Percentiles rank a stretch among this genome's conserved stretches.
Conservation (phyloP, 2,888 invertebrate genomes). For the Cyaniris semiargus region DNA sequence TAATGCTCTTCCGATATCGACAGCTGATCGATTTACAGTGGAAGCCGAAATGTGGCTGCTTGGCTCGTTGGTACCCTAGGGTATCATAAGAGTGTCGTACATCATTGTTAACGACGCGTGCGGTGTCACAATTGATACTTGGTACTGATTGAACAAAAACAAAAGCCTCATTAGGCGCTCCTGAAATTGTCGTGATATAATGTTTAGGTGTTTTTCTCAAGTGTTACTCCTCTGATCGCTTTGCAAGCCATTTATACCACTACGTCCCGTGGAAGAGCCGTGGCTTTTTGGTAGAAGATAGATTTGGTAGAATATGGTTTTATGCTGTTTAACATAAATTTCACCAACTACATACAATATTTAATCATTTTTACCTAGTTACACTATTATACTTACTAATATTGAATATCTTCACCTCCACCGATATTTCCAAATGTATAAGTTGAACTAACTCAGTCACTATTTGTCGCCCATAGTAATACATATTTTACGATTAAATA, state of each 20-base stretch:
- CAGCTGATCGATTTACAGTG: not conserved
- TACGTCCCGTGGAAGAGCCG: too few relatives aligned
- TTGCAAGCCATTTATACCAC: too few relatives aligned
- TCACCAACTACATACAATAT: too few relatives aligned
- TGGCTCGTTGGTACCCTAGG: not conserved
- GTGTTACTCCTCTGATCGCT: too few relatives aligned
- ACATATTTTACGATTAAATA: not conserved
- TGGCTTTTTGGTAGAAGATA: too few relatives aligned
- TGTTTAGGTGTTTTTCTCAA: too few relatives aligned
- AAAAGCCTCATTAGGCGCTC: too few relatives aligned
- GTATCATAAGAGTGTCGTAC: not conserved
- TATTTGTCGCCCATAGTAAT: not conserved
- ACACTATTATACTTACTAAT: not conserved
- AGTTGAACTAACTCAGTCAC: not conserved
- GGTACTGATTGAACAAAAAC: too few relatives aligned
- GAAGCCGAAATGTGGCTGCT: not conserved
- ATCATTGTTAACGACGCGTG: not conserved
- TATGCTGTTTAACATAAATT: too few relatives aligned
- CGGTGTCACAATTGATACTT: too few relatives aligned
- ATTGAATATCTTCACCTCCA: not conserved
- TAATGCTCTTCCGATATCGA: constrained; percentile 1
- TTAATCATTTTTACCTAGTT: not conserved
- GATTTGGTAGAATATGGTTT: too few relatives aligned
- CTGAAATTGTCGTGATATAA: too few relatives aligned
- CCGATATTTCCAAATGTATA: not conserved